Percentiles rank a stretch among this genome's conserved stretches.
These are phyloP conservation scores for Tromatobia lineatoria DNA, from an alignment of 2,888 invertebrate species.

Conservation along the genomic window DNA sequence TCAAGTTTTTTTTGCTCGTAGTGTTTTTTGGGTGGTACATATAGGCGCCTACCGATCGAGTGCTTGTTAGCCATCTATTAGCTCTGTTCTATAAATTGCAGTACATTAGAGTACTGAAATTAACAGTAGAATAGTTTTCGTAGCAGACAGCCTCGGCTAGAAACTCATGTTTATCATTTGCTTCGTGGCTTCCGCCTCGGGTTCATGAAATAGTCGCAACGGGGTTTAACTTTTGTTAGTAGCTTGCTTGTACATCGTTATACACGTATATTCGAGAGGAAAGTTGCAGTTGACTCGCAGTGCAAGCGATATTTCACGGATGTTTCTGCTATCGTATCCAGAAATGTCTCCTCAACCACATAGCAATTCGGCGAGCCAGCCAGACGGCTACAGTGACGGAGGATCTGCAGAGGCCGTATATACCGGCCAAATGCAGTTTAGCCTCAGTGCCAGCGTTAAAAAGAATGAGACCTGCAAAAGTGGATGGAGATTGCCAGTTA, in stretches of 20 bases:
- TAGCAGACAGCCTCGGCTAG: background rate
- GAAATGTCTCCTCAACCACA: constrained; percentile 38
- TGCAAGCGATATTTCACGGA: constrained; percentile 75
- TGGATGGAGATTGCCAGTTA: constrained; percentile 9
- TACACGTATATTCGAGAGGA: constrained; percentile 33
- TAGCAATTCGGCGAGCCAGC: constrained; percentile 35
- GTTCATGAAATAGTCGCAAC: constrained; percentile 74
- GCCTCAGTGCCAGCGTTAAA: background rate
- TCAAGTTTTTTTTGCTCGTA: too few relatives aligned
- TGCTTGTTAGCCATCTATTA: constrained; percentile 16
- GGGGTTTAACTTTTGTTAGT: constrained; percentile 74
- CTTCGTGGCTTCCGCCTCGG: constrained; percentile 64
- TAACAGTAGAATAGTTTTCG: constrained; percentile 6
- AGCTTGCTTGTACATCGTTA: constrained; percentile 35
- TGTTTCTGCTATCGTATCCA: constrained; percentile 53
- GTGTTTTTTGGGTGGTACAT: too few relatives aligned
- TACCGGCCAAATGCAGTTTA: constrained; percentile 54
- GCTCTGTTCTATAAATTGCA: background rate
- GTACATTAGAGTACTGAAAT: background rate
- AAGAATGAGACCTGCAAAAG: constrained; percentile 45
- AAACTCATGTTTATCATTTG: constrained; percentile 51
- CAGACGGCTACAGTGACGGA: constrained; percentile 59
- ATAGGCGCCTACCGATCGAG: background rate
- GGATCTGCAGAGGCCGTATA: constrained; percentile 64
- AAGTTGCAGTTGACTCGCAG: constrained; percentile 72